phyloP scores from a whole-genome alignment of 2,888 invertebrate genomes.

The Peribatodes rhomboidaria region DNA sequence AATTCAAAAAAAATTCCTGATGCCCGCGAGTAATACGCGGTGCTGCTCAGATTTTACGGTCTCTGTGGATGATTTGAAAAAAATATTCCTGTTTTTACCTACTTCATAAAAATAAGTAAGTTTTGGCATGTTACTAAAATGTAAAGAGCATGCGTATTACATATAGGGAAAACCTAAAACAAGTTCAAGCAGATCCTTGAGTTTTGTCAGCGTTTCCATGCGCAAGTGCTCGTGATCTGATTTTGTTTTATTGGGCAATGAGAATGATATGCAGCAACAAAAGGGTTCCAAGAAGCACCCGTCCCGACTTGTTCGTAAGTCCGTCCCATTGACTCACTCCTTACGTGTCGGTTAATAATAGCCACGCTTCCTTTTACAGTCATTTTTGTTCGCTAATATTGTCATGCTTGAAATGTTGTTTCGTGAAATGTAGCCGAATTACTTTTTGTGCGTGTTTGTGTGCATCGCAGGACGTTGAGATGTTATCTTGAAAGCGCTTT shows the following conservation, averaged over 20 bases:
- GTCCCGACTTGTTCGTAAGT: conserved; percentile 65
- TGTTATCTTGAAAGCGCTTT: neutral
- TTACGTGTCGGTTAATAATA: conserved; percentile 80
- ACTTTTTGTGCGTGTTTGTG: conserved; percentile 10
- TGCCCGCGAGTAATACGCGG: no score
- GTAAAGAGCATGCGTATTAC: no score
- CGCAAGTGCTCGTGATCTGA: conserved; percentile 59
- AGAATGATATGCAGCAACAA: conserved; percentile 83
- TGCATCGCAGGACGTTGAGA: neutral
- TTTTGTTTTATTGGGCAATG: conserved; percentile 81
- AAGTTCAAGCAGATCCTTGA: no score
- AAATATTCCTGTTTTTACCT: no score
- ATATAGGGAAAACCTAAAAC: no score
- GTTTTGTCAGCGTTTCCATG: conserved; percentile 42
- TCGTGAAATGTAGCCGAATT: conserved; percentile 26
- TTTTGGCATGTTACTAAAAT: no score
- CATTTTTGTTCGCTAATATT: conserved; percentile 63
- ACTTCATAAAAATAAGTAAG: no score
- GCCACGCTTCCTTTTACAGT: conserved; percentile 69
- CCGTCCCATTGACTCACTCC: conserved; percentile 79
- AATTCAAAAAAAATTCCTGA: no score
- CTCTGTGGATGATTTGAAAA: no score
- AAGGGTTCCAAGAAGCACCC: conserved; percentile 79
- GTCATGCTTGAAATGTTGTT: conserved; percentile 51
- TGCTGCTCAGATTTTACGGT: no score